Percentiles rank a stretch among this genome's conserved stretches.
Conservation (phyloP, 2,113 vertebrate genomes). For the Cheirogaleus medius region DNA sequence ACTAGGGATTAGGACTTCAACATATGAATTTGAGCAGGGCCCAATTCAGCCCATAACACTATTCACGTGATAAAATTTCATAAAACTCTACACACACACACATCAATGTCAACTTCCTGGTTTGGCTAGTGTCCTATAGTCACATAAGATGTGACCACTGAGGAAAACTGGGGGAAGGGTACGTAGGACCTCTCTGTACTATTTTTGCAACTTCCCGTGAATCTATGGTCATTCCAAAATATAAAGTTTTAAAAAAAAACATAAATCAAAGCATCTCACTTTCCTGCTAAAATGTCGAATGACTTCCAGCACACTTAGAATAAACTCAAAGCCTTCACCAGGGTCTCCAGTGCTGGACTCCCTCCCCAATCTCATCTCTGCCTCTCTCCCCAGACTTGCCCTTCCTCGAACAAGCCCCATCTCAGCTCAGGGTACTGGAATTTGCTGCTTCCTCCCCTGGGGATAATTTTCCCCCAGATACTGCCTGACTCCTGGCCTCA, state of each 20-base stretch:
- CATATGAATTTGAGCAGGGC: not conserved
- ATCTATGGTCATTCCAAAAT: not conserved
- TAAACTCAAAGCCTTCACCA: not conserved
- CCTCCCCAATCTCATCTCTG: not conserved
- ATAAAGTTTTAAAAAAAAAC: not conserved
- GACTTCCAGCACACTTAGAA: not conserved
- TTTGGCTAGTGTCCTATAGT: not conserved
- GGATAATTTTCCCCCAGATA: too few species aligned
- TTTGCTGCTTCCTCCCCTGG: not conserved
- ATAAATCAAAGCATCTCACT: not conserved
- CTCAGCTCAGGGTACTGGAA: not conserved
- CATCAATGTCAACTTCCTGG: not conserved
- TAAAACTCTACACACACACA: not conserved
- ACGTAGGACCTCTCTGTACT: not conserved
- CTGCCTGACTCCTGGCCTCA: not conserved
- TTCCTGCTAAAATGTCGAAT: not conserved
- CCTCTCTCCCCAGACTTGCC: not conserved
- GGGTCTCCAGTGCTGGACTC: not conserved
- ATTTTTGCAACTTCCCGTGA: not conserved
- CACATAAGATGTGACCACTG: not conserved
- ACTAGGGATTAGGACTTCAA: not conserved
- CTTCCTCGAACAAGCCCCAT: not conserved
- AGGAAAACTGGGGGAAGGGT: not conserved
- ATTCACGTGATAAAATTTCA: not conserved
- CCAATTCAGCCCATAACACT: not conserved